Percentiles rank a stretch among this genome's conserved stretches.
phyloP scores from a whole-genome alignment of 2,113 vertebrate species.

The Lagopus muta region DNA sequence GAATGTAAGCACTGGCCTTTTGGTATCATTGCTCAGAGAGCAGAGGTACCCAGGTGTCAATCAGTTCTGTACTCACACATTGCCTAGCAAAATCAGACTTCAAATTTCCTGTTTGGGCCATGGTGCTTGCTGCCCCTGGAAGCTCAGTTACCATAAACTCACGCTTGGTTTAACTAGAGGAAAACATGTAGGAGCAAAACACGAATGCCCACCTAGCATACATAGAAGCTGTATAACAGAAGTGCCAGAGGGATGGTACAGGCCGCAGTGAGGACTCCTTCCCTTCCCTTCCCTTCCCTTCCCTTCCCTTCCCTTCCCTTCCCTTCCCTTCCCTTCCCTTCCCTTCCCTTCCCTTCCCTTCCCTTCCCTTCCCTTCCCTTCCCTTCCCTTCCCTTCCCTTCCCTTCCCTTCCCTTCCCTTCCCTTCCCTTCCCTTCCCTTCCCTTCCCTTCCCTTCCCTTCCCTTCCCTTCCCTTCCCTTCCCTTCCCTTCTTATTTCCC shows the following conservation, averaged over 20 bases:
- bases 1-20: not conserved
- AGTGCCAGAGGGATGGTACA: not conserved
- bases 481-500: not conserved
- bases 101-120: not conserved
- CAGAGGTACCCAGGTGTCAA: not conserved
- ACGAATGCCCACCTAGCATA: not conserved
- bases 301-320: not conserved
- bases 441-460: too few species aligned
- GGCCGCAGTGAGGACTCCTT: not conserved
- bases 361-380: not conserved
- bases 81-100: not conserved
- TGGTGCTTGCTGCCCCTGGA: not conserved
- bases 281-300: not conserved
- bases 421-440: not conserved
- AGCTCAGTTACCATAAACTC: rapidly evolving
- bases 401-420: not conserved
- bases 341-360: too few species aligned
- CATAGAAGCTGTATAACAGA: not conserved
- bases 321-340: too few species aligned
- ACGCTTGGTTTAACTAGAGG: not conserved
- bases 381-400: not conserved
- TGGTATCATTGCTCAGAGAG: not conserved
- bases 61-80: not conserved
- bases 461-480: too few species aligned
- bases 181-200: not conserved